phyloP scores from a whole-genome alignment of 1,140 invertebrate species.

The Anastrepha obliqua region DNA sequence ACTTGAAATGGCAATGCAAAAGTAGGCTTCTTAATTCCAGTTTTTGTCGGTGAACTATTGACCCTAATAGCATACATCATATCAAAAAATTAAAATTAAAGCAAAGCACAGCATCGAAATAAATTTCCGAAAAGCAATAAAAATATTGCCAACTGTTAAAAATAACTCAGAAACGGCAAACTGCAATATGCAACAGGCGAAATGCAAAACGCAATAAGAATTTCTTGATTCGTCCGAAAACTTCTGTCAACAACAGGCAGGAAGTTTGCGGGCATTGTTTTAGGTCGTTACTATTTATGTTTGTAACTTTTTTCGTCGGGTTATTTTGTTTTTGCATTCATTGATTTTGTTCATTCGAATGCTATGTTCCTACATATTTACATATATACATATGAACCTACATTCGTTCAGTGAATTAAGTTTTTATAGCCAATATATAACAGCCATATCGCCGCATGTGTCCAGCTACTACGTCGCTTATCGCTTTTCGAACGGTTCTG shows the following conservation, averaged over 20 bases:
- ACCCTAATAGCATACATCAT: background rate
- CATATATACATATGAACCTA: background rate
- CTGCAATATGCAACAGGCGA: background rate
- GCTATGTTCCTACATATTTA: background rate
- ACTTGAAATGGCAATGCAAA: no score
- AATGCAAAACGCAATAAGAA: background rate
- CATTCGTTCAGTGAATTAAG: constrained; percentile 1
- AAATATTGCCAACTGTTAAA: background rate
- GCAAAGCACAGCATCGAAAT: no score
- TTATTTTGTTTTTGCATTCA: background rate
- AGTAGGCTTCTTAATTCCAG: no score
- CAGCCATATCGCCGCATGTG: constrained; percentile 7
- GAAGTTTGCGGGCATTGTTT: background rate
- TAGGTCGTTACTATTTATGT: background rate
- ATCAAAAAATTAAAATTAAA: no score
- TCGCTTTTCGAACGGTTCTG: background rate
- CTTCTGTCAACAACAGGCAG: background rate
- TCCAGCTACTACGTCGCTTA: background rate
- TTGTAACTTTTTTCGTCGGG: no score
- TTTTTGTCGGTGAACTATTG: constrained; percentile 1
- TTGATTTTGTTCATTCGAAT: background rate
- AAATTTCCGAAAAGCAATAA: background rate
- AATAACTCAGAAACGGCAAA: background rate
- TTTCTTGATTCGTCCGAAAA: background rate
- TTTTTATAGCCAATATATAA: constrained; percentile 3